Evolutionary conservation across 2,113 vertebrate genomes (phyloP), one percentile per base, ranked within the genome.

Genomic region (Pleuronectes platessa): DNA sequence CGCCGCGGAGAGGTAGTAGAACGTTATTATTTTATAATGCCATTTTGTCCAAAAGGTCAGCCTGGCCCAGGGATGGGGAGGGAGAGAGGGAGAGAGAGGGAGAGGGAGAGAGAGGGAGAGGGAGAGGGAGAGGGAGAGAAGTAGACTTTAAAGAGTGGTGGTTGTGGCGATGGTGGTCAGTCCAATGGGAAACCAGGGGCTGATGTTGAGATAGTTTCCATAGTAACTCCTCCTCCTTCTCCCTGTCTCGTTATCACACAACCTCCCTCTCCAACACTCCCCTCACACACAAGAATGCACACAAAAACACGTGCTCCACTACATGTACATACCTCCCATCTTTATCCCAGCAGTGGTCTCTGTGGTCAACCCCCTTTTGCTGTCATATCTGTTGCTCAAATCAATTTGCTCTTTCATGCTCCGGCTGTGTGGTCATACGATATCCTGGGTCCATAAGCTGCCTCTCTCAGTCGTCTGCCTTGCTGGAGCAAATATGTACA

Each of bases 151-250:
- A 65, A 67, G 49, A 59, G 47, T 58, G 42, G 66, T 53, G 18
- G 37, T 58, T 27, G 66, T 53, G 18, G 26, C 42, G 61, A 58
- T 56, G 47, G 51, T 65, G 70, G 66, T 74, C 84, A 85, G 74
- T 84, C 83, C 83, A 81, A 31, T 31, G 31, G 31, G 31, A 31
- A 87, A 81, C 65, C 79, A 82, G 78, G 78, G 83, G 84, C 76
- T 89, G 86, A 92, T 92, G 77, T 74, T 90, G 84, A 80, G 89
- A 92, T 91, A 80, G 92, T 93, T 93, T 84, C 91, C 91, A 92
- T 92, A 88, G 91, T 88, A 91, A 92, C 88, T 74, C 66, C 76
- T 63, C 78, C 82, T 71, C 74, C 83, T 54, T 56, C 71, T 78
- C 58, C 62, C 66, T 61, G 8, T 65, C 49, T 82, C 13, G 11